Conservation (phyloP, 1,140 invertebrate species). For the Zaprionus ghesquierei region DNA sequence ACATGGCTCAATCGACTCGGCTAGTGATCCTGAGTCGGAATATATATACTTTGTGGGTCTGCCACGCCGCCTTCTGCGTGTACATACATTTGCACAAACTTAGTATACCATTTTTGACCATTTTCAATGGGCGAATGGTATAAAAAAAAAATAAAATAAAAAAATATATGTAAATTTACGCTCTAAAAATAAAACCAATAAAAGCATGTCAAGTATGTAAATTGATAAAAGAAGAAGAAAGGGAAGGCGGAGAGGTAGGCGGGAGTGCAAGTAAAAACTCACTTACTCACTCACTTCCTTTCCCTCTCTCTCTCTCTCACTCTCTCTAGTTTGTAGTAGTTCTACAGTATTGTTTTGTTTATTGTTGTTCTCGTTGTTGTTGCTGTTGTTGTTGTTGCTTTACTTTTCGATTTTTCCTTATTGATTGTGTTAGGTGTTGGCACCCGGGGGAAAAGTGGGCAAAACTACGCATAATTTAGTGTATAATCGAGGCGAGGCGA, state of each 20-base stretch:
- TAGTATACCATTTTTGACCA: too few species aligned
- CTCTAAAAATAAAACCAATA: slow-evolving; percentile 9
- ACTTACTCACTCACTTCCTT: background rate
- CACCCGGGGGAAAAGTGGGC: slow-evolving; percentile 65
- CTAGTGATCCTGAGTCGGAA: too few species aligned
- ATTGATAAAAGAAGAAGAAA: slow-evolving; percentile 7
- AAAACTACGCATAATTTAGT: slow-evolving; percentile 74
- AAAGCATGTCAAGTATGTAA: slow-evolving; percentile 22
- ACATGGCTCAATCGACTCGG: too few species aligned
- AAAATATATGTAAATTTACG: slow-evolving; percentile 9
- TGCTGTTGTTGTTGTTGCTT: background rate
- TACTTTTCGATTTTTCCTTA: slow-evolving; percentile 9
- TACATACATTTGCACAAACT: too few species aligned
- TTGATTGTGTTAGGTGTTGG: slow-evolving; percentile 37
- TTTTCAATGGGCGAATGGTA: too few species aligned
- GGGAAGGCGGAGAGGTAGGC: background rate
- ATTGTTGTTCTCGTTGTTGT: background rate
- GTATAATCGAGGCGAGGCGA: slow-evolving; percentile 25
- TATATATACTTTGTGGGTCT: too few species aligned
- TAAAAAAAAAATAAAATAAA: too few species aligned
- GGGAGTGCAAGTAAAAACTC: background rate
- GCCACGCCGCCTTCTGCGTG: too few species aligned
- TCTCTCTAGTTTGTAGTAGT: background rate
- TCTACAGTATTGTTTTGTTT: slow-evolving; percentile 7
- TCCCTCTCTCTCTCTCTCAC: background rate